phyloP scores from a whole-genome alignment of 2,888 invertebrate species.

The Drosophila nigritarsus region DNA sequence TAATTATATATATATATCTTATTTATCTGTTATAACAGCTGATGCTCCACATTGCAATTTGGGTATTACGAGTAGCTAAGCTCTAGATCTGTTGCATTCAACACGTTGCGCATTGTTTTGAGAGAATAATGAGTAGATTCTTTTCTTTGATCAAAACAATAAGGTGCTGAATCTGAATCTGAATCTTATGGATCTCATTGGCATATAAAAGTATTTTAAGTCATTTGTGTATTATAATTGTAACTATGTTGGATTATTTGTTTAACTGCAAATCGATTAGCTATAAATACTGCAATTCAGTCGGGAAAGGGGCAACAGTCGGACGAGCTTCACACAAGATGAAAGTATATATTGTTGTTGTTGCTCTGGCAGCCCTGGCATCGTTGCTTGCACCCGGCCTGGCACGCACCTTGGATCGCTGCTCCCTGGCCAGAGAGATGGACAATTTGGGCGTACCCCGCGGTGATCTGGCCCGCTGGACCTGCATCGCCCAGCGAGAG shows the following conservation, averaged over 20 bases:
- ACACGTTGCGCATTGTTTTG: neutral
- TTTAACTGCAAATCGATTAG: slow-evolving; percentile 9
- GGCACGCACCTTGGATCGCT: slow-evolving; percentile 67
- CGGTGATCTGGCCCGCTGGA: slow-evolving; percentile 70
- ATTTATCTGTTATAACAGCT: neutral
- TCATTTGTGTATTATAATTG: neutral
- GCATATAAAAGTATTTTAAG: slow-evolving; percentile 7
- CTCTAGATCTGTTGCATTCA: neutral
- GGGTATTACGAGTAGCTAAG: neutral
- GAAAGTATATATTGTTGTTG: slow-evolving; percentile 22
- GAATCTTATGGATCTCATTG: slow-evolving; percentile 32
- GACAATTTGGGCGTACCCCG: slow-evolving; percentile 70
- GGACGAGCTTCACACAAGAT: slow-evolving; percentile 24
- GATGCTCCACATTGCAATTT: neutral
- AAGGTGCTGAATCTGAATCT: neutral
- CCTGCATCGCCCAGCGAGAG: slow-evolving; percentile 77
- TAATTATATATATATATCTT: too few relatives aligned
- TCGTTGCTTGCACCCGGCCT: slow-evolving; percentile 31
- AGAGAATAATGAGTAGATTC: neutral
- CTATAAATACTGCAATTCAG: slow-evolving; percentile 40
- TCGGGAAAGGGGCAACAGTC: slow-evolving; percentile 16
- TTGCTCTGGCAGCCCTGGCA: slow-evolving; percentile 41
- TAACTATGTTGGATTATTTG: slow-evolving; percentile 5
- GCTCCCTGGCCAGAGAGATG: slow-evolving; percentile 74
- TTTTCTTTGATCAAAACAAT: neutral